Evolutionary conservation across 2,113 vertebrate genomes (phyloP).

Genomic region (Columba janthina): DNA sequence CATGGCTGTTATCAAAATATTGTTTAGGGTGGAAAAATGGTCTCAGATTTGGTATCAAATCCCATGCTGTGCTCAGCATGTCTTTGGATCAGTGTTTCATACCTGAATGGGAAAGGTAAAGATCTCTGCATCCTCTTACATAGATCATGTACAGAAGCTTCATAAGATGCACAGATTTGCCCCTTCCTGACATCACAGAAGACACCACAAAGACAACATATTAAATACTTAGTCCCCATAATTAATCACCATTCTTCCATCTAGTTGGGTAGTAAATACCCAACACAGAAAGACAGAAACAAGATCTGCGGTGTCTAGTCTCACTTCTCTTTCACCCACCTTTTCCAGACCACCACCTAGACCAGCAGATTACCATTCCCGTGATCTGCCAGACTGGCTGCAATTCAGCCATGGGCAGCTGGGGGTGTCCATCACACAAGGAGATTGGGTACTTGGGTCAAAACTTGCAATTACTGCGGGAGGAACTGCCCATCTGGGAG

Average conservation of each 20-base stretch:
- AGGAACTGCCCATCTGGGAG: not conserved
- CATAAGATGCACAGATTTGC: not conserved
- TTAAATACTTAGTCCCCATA: not conserved
- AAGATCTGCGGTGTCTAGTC: not conserved
- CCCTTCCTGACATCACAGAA: not conserved
- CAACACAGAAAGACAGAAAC: not conserved
- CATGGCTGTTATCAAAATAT: not conserved
- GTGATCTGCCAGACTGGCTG: not conserved
- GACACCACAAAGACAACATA: not conserved
- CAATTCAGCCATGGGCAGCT: not conserved
- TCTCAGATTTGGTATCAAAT: not conserved
- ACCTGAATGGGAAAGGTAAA: not conserved
- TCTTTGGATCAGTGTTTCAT: not conserved
- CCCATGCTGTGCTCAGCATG: too few relatives aligned
- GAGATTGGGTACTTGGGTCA: not conserved
- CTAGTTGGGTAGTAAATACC: not conserved
- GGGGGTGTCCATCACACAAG: not conserved
- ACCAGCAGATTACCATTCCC: not conserved
- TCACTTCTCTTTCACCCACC: not conserved
- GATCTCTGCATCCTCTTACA: not conserved
- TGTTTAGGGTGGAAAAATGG: not conserved
- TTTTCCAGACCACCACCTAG: not conserved
- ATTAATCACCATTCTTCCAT: not conserved
- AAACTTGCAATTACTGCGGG: fast-evolving
- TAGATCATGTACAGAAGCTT: not conserved